These are phyloP conservation scores for Enteromius radiatus DNA, from an alignment of 2,797 vertebrate species.

Conservation along the genomic window DNA sequence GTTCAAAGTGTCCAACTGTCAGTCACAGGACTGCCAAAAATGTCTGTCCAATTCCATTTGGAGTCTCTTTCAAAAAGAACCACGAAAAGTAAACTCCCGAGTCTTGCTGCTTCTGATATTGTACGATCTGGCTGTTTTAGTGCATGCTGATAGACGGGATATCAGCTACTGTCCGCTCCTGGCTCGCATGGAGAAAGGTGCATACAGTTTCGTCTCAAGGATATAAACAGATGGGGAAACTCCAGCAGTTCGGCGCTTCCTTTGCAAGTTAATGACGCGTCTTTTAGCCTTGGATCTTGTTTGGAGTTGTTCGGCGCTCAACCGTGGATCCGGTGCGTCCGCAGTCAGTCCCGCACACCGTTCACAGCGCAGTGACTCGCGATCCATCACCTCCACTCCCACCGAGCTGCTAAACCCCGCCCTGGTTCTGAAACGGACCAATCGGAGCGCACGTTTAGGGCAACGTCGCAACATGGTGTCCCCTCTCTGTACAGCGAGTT, in stretches of 20 bases:
- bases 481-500: constrained; percentile 12
- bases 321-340: constrained; percentile 28
- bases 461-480: constrained; percentile 46
- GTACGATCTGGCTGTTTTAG: constrained; percentile 14
- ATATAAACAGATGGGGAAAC: constrained; percentile 25
- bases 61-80: neutral
- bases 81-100: constrained; percentile 24
- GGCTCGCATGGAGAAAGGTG: constrained; percentile 4
- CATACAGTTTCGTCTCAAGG: neutral
- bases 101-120: neutral
- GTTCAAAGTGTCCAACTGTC: constrained; percentile 36
- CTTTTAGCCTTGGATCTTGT: constrained; percentile 18
- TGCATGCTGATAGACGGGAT: constrained; percentile 33
- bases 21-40: constrained; percentile 41
- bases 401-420: constrained; percentile 37
- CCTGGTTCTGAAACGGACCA: constrained; percentile 8
- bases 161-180: constrained; percentile 42
- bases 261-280: constrained; percentile 18
- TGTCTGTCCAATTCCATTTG: constrained; percentile 53
- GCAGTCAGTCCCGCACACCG: constrained; percentile 35
- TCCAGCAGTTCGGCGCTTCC: constrained; percentile 16
- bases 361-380: constrained; percentile 34
- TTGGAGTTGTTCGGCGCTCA: constrained; percentile 34
- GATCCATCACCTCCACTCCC: constrained; percentile 44
- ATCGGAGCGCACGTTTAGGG: constrained; percentile 4